Evolutionary conservation across 1,140 invertebrate genomes (phyloP).

Genomic region (Ephestia elutella): DNA sequence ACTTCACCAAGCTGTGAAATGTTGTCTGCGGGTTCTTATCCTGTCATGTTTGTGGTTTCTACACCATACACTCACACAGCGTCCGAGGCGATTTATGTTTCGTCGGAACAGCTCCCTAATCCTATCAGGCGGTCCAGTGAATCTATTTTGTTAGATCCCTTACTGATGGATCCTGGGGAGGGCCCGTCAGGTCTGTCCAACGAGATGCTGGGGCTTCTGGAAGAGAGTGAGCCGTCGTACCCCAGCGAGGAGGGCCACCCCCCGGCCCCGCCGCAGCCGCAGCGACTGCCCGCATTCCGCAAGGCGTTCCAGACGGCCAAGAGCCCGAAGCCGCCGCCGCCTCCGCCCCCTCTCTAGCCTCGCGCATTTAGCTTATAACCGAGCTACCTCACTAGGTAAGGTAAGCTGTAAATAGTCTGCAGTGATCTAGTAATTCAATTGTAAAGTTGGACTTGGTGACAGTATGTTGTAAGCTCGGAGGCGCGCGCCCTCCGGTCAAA

Average conservation of each 20-base stretch:
- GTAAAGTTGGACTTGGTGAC: constrained; percentile 34
- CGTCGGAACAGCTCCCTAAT: constrained; percentile 42
- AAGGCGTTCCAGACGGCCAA: constrained; percentile 69
- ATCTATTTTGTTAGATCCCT: constrained; percentile 44
- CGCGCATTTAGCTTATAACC: constrained; percentile 58
- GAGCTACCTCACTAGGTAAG: constrained; percentile 71
- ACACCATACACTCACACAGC: constrained; percentile 40
- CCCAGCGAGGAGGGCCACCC: constrained; percentile 38
- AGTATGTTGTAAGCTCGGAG: constrained; percentile 28
- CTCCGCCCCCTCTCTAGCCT: constrained; percentile 59
- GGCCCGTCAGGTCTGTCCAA: constrained; percentile 56
- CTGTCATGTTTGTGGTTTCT: constrained; percentile 53
- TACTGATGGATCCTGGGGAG: constrained; percentile 56
- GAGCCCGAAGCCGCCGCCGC: constrained; percentile 67
- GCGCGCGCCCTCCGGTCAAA: constrained; percentile 33
- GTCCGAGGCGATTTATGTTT: constrained; percentile 53
- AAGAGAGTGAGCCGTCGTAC: constrained; percentile 48
- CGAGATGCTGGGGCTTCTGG: constrained; percentile 51
- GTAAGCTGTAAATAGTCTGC: constrained; percentile 60
- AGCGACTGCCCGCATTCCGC: constrained; percentile 64
- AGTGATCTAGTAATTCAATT: constrained; percentile 41
- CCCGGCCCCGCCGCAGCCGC: constrained; percentile 19
- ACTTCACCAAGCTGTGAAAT: constrained; percentile 45
- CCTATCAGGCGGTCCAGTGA: constrained; percentile 22
- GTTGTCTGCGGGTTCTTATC: constrained; percentile 46